phyloP scores from a whole-genome alignment of 1,140 invertebrate species.

The Eumaeus atala region DNA sequence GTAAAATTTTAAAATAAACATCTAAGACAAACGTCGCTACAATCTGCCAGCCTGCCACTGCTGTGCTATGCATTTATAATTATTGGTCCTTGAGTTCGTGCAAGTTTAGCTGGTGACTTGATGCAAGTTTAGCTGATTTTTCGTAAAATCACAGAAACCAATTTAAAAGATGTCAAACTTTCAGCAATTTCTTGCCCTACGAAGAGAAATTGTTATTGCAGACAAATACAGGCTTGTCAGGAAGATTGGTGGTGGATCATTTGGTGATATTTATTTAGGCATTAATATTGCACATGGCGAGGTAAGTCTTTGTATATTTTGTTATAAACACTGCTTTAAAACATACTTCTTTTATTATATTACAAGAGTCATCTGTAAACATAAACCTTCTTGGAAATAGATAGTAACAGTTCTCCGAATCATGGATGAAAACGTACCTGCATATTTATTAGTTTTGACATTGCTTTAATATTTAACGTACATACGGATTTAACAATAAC shows the following conservation, averaged over 20 bases:
- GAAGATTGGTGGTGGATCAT: slow-evolving; percentile 98
- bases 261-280: slow-evolving; percentile 98
- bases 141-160: slow-evolving; percentile 15
- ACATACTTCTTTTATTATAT: neutral
- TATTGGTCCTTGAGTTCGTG: slow-evolving; percentile 31
- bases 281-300: slow-evolving; percentile 97
- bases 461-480: too few species aligned
- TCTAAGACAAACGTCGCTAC: slow-evolving; percentile 23
- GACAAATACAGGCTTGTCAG: slow-evolving; percentile 95
- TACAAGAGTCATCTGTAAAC: neutral
- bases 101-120: slow-evolving; percentile 22
- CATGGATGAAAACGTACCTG: too few species aligned
- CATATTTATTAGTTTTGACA: too few species aligned
- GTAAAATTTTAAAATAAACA: slow-evolving; percentile 27
- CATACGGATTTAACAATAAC: too few species aligned
- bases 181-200: slow-evolving; percentile 32
- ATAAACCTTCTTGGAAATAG: too few species aligned
- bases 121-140: too few species aligned
- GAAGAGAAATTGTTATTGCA: slow-evolving; percentile 76
- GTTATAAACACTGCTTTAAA: neutral
- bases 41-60: slow-evolving; percentile 22
- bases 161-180: slow-evolving; percentile 33
- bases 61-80: slow-evolving; percentile 23
- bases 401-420: too few species aligned
- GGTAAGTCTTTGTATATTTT: slow-evolving; percentile 69